These are phyloP conservation scores for Apostichopus leukothele DNA, from an alignment of 53 echinoderm and acorn worm species.

Conservation along the genomic window DNA sequence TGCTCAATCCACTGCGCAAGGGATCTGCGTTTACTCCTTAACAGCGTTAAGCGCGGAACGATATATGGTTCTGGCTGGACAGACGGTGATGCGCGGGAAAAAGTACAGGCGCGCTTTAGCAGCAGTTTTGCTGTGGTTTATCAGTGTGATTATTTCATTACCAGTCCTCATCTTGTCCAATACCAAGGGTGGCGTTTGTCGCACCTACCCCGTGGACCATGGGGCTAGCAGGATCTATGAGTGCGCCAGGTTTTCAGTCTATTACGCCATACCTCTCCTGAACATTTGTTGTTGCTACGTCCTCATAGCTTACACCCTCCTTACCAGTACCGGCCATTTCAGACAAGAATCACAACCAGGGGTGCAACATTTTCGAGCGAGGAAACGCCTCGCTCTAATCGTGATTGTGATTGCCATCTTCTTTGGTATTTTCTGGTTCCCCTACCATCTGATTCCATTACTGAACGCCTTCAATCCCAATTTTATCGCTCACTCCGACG, in stretches of 20 bases:
- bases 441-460: conserved; percentile 50
- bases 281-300: conserved; percentile 56
- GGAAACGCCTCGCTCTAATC: conserved; percentile 59
- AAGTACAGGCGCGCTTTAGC: conserved; percentile 57
- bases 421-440: conserved; percentile 69
- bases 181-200: neutral
- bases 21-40: conserved; percentile 76
- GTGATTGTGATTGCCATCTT: conserved; percentile 64
- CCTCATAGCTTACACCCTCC: conserved; percentile 43
- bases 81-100: conserved; percentile 62
- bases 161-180: conserved; percentile 61
- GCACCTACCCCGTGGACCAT: conserved; percentile 6
- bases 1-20: conserved; percentile 57
- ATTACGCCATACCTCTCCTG: conserved; percentile 51
- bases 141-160: conserved; percentile 39
- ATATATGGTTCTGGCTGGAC: conserved; percentile 71
- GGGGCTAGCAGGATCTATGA: conserved; percentile 45
- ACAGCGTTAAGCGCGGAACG: conserved; percentile 79
- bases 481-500: neutral
- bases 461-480: neutral
- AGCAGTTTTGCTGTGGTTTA: conserved; percentile 57
- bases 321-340: conserved; percentile 53
- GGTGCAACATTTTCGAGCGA: conserved; percentile 37
- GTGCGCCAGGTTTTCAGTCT: conserved; percentile 28
- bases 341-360: conserved; percentile 43